Base-by-base conservation (phyloP, 1,140 invertebrate species). In the Rhagoletis zephyria region DNA sequence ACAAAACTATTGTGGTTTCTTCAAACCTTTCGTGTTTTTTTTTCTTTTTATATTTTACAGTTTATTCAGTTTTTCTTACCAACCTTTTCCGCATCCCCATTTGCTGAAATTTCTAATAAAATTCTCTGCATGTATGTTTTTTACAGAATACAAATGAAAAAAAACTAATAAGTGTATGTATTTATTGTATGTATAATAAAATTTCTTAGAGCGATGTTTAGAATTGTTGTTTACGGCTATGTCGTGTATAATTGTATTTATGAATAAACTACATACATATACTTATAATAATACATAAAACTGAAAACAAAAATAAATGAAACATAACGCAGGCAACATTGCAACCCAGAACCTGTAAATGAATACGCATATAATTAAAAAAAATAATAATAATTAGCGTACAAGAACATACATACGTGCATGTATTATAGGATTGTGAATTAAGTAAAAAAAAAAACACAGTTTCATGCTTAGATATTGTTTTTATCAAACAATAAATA, bases 111-210 rank as follows among this genome's bases (percentile, higher is more conserved):
- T 74, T 40, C 70, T 42, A 10, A 70, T 14, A 70, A 6, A n/a
- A 45, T 16, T 3, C 67, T 74, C 40, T 74, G 67, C 48, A 81
- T 81, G 74, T 10, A 81, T 81, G 9, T 81, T 81, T 56, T 63
- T 14, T 63, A 74, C 16, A 51, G 0, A n/a, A n/a, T 2, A 1
- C 6, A 59, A 81, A 56, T 77, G 56, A 77, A 16, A 77, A 51
- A 59, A 81, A 59, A 5, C 48, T 81, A n/a, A n/a, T 14, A 81
- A 16, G 1, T 63, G 61, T 59, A 81, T 51, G 48, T 81, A 81
- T 81, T 81, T 56, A 81, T 81, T 81, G 74, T 81, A 81, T 81
- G 64, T 67, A 67, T 19, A 77, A 81, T 45, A 70, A n/a, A 81
- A 16, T 74, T 74, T 42, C 30, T 48, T 74, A 74, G 70, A 7